Base-by-base conservation (phyloP, 2,113 vertebrate genomes). In the Epinephelus cyanopodus region DNA sequence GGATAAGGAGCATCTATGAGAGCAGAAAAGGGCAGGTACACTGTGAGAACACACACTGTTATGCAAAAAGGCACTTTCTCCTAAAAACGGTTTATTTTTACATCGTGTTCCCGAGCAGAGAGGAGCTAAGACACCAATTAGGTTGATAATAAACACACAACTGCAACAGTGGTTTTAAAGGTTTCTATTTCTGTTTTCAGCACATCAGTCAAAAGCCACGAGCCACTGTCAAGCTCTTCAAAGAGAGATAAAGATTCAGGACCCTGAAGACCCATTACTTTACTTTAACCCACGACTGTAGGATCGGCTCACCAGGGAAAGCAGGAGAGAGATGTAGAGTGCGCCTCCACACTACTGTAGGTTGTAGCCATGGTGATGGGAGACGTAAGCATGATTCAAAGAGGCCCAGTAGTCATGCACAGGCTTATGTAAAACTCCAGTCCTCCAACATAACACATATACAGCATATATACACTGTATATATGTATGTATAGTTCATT, bases 1-100 rank as follows among this genome's bases (percentile, higher is more conserved):
- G 0, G 94, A 80, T 77, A 99, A 95, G 53, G 96, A 96, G 1
- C 3, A 87, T 89, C 98, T 99, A 37, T n/a, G 21, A 86, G 63
- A 48, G 88, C 4, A 29, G 91, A 92, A 81, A 48, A 8, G 60
- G 50, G 18, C n/a, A 60, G 53, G 12, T 1, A 29, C 10, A 79
- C 25, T 3, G 65, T 47, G 52, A 74, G 19, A 70, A 72, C 25
- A 69, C 19, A 70, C 7, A 23, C 19, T 17, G 17, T 61, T 65
- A 42, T 58, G 37, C 33, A 53, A 74, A 77, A 33, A 18, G 13
- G 19, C 52, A 5, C 33, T 37, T 53, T 81, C 6, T 74, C 6
- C 50, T 37, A 6, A 74, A 54, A 61, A 61, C 12, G 19, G 0
- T 6, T 48, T 4, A 33, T 67, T 52, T 47, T 83, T 9, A 74